A percentile compares a stretch with the other conserved stretches of the same genome.
These are phyloP conservation scores for Lutraria lutraria DNA, from an alignment of 2,888 invertebrate genomes.

Conservation along the genomic window DNA sequence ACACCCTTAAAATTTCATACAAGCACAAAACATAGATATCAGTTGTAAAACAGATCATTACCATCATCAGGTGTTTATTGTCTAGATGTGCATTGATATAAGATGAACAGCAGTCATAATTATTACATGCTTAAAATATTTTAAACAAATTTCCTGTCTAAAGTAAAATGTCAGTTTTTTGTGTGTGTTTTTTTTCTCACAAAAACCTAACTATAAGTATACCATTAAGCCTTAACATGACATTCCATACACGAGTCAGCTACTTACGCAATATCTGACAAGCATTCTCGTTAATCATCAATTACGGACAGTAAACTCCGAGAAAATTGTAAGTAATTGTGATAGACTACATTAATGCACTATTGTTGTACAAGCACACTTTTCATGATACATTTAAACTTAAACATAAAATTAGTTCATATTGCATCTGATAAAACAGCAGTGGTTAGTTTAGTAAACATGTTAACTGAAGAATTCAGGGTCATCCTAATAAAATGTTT, in stretches of 20 bases:
- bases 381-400: too few relatives aligned
- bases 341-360: too few relatives aligned
- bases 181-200: neutral
- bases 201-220: neutral
- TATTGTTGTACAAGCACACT: too few relatives aligned
- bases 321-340: neutral
- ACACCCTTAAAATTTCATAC: too few relatives aligned
- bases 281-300: neutral
- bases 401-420: too few relatives aligned
- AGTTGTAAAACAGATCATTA: neutral
- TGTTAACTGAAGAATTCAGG: too few relatives aligned
- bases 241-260: neutral
- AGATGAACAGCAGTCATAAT: neutral
- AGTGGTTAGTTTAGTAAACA: too few relatives aligned
- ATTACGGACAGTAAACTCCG: neutral
- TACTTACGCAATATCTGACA: neutral
- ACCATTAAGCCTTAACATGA: neutral
- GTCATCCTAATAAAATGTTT: too few relatives aligned
- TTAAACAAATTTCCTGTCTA: neutral
- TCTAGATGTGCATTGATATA: neutral
- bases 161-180: constrained; percentile 9
- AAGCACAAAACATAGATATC: too few relatives aligned
- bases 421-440: too few relatives aligned
- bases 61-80: neutral
- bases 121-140: neutral